Base-by-base conservation (phyloP, 1,140 invertebrate genomes). In the Zaprionus ghesquierei region DNA sequence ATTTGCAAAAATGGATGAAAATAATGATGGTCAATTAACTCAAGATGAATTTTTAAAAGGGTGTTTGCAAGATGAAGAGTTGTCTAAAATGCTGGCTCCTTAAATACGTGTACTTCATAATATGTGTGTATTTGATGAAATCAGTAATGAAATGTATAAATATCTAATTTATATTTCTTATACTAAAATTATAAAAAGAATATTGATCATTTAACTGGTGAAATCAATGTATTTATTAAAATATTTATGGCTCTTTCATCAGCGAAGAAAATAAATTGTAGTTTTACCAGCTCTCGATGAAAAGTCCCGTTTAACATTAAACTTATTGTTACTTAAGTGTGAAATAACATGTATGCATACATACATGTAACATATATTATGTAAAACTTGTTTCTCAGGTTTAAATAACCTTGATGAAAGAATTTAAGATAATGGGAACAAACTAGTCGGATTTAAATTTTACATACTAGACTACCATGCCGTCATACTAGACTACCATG, bases 1-100 rank as follows among this genome's bases (percentile, higher is more conserved):
- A 77, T 99, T 99, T 93, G 97, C 97, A 50, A 99, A 99, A 93
- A 99, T 99, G 98, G 98, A 99, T 92, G 96, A 98, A 92, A 99
- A 99, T 94, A 98, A 98, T 93, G 98, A 99, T 93, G 98, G 98
- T 49, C 98, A 99, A 92, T 94, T 99, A 82, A 99, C 98, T 44
- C 97, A 99, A 93, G 97, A 99, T 72, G 99, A 99, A 93, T 99
- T 99, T 93, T 95, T 99, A 25, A 98, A 99, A 92, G 99, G 99
- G 50, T 99, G 99, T 92, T 95, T 99, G 85, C 97, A 99, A 92
- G 99, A 99, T 92, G 98, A 98, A 92, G 97, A 98, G 90, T 94
- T 99, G 38, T 98, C 97, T 61, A 98, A 98, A 93, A 98, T 98
- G 97, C 93, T 98, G 79, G 96, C 97, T 78, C 97, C 97, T 94